Evolutionary conservation across 2,888 invertebrate species (phyloP), one percentile per base, ranked within the genome.

Genomic region (Lasioglossum malachurum): DNA sequence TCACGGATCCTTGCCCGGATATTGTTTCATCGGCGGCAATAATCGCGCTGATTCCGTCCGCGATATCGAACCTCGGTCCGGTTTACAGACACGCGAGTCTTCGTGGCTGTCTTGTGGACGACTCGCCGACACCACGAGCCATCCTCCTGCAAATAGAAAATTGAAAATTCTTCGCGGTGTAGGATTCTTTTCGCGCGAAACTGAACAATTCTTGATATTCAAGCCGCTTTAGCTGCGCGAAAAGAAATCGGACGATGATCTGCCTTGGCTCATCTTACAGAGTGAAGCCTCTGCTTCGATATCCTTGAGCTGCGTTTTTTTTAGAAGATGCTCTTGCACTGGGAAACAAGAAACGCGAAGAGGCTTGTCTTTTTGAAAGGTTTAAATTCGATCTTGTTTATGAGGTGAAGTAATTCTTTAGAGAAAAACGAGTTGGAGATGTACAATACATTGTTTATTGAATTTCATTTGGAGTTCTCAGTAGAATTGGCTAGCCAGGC

Each of bases 11-110:
- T 41, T 64, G 64, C 31, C 64, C 64, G 64, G 64, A 64, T 64
- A 64, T 64, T 31, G 64, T 64, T 64, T 64, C 64, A 64, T 64
- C 64, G 31, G 64, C 64, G 64, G 64, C 64, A 64, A 31, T 64
- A 64, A 64, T 64, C 64, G 64, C 64, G 31, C 64, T 31, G 64
- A 64, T 64, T 64, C 64, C 31, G 35, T 64, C 64, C 64, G 3
- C 31, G 31, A 35, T 64, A 64, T 31, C 64, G 64, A 64, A 31
- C 64, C 31, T 19, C 19, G 31, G 64, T 64, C 64, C 64, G 64
- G 64, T 31, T 64, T 19, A 31, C 19, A 19, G 2, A 19, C 64
- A 35, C 31, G 35, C 64, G 31, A 64, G 8, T 64, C 64, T 8
- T 64, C 64, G 64, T 64, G 31, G 31, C 19, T 8, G 16, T 19